Conservation (phyloP, 2,113 vertebrate genomes). For the Osmerus mordax region DNA sequence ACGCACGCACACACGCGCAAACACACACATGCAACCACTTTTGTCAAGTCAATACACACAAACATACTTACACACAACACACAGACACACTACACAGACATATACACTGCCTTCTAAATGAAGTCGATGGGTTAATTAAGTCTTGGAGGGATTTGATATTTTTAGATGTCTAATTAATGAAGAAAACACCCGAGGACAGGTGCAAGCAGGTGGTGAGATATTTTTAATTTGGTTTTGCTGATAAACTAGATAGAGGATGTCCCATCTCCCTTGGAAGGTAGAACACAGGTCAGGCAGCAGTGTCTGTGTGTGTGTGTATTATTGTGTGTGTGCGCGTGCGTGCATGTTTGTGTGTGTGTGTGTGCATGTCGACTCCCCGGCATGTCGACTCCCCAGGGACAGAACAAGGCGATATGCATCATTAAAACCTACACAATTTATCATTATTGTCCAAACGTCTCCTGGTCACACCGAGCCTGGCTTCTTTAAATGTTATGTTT, state of each 20-base stretch:
- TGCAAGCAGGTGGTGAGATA: conserved; percentile 67
- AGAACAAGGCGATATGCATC: background rate
- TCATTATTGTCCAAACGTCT: background rate
- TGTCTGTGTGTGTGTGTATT: background rate
- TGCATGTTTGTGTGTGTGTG: too few species aligned
- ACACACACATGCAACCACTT: conserved; percentile 8
- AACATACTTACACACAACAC: conserved; percentile 21
- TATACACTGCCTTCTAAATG: conserved; percentile 43
- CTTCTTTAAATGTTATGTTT: background rate
- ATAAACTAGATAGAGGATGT: conserved; percentile 49
- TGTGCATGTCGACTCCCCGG: background rate
- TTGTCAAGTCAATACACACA: conserved; percentile 12
- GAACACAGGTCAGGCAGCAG: conserved; percentile 16
- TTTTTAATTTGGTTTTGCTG: conserved; percentile 65
- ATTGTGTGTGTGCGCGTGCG: background rate
- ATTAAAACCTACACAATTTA: background rate
- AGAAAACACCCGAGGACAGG: conserved; percentile 60
- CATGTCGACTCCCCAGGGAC: background rate
- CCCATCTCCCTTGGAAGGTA: conserved; percentile 29
- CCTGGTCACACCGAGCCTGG: background rate
- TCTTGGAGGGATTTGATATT: conserved; percentile 77
- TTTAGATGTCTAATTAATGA: conserved; percentile 77
- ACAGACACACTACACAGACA: conserved; percentile 43
- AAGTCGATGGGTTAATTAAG: conserved; percentile 76
- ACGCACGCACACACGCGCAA: conserved; percentile 10